Base-by-base conservation (phyloP, 1,140 invertebrate genomes). In the Melipona quadrifasciata region DNA sequence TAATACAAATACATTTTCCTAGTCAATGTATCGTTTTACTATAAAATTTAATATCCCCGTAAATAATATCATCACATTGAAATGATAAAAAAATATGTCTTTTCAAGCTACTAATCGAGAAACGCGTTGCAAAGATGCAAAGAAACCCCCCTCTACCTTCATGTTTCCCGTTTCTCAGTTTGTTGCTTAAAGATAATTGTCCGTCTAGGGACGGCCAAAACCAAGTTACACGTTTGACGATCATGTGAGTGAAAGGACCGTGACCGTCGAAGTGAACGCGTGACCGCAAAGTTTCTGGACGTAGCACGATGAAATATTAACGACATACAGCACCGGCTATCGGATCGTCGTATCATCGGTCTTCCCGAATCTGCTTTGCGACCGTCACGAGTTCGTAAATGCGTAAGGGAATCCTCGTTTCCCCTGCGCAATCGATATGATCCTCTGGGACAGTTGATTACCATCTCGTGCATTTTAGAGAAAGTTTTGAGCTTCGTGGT, bases 281-380 rank as follows among this genome's bases (percentile, higher is more conserved):
- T 80, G 84, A 82, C 87, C 72, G 55, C 58, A 84, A 89, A 89
- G 81, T 89, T 89, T 82, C 85, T 81, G 84, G 87, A 71, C 85
- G 70, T 21, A 8, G 39, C 27, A 51, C 80, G 71, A 89, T 90
- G 86, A 90, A 90, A 90, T 90, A 90, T 90, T 90, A 90, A 90
- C 88, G 85, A 87, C 71, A 89, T 64, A 57, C 79, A 31, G 64
- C 17, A 39, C 78, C 39, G 76, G 77, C 79, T 88, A 89, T 86
- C 57, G 77, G 68, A 57, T 73, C 68, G 74, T 64, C 70, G 78
- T 80, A 75, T 78, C 78, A 61, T 79, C 71, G 87, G 77, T 80
- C 77, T 87, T 80, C 78, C 80, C 65, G 84, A 89, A 89, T 89
- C 68, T 79, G 87, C 84, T 86, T 83, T 77, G 78, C 82, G 31